These are phyloP conservation scores for Agrochola lychnidis DNA, from an alignment of 2,888 invertebrate genomes.

Conservation along the genomic window DNA sequence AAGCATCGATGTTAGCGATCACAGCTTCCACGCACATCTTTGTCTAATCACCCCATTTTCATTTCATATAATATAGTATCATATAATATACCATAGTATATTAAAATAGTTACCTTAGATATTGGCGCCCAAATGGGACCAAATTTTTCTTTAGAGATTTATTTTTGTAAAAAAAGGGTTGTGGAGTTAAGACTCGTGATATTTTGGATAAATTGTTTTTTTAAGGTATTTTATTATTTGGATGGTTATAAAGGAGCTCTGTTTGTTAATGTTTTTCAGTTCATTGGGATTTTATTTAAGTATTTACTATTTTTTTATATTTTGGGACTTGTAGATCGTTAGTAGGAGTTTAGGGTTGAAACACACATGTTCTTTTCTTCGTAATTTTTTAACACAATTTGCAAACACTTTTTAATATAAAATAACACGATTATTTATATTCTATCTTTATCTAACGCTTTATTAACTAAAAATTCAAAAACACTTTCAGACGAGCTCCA, in stretches of 20 bases:
- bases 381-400: conserved; percentile 38
- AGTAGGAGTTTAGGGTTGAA: conserved; percentile 37
- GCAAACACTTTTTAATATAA: conserved; percentile 46
- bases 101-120: conserved; percentile 54
- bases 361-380: conserved; percentile 22
- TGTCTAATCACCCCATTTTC: conserved; percentile 63
- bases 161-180: conserved; percentile 82
- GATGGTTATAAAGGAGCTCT: conserved; percentile 70
- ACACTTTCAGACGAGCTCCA: conserved; percentile 75
- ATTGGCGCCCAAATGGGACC: conserved; percentile 51
- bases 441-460: conserved; percentile 47
- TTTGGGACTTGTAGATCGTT: conserved; percentile 35
- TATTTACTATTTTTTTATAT: background rate
- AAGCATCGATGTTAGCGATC: conserved; percentile 68
- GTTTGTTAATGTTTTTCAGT: conserved; percentile 72
- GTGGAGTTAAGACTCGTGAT: conserved; percentile 86
- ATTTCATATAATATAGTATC: conserved; percentile 60
- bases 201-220: conserved; percentile 33
- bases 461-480: conserved; percentile 34
- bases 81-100: conserved; percentile 47
- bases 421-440: conserved; percentile 31
- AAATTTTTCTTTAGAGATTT: conserved; percentile 44
- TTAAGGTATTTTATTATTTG: conserved; percentile 36
- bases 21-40: conserved; percentile 70
- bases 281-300: conserved; percentile 9